Evolutionary conservation across 2,113 vertebrate genomes (phyloP), one percentile per base, ranked within the genome.

Genomic region (Daboia siamensis): DNA sequence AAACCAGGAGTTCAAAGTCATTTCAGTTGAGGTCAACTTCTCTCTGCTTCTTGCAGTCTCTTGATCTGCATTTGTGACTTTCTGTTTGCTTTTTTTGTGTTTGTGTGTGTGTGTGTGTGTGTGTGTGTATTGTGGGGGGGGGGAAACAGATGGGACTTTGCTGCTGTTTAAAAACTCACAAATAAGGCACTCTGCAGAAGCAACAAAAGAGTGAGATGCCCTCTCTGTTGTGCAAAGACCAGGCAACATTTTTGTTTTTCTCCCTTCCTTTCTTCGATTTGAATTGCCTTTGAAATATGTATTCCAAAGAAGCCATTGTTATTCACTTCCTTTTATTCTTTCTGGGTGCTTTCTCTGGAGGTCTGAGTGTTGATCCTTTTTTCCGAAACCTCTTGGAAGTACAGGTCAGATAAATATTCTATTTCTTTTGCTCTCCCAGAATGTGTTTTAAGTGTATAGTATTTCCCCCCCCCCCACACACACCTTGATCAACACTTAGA

Each of bases 61-160:
- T 94, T 95, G 89, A 96, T 95, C 88, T 26, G 84, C 17, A 44
- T 51, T 95, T 91, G 39, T 90, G 92, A 94, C 44, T 69, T 59
- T 29, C 89, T 95, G 6, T 92, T 93, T 54, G 92, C 91, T 90
- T 95, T 29, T 90, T 17, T 59, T 26, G 24, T 26, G 24, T 26
- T 8, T 61, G 24, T 61, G 57, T 61, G 59, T 61, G 57, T 10
- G 9, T 61, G 24, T 61, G 23, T 10, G 2, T 24, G 23, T 56
- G 17, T 56, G 55, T 56, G n/a, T n/a, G n/a, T n/a, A n/a, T n/a
- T n/a, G 88, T n/a, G n/a, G n/a, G n/a, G n/a, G n/a, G n/a, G 89
- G 84, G 33, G 86, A 91, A 94, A 95, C 54, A 93, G 95, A 94
- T 44, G 4, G 91, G 23, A 1, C 46, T 90, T 69, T 26, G 10